A percentile compares a stretch with the other conserved stretches of the same genome.
Evolutionary conservation across 2,797 vertebrate genomes (phyloP).

Genomic region (Podarcis siculus): DNA sequence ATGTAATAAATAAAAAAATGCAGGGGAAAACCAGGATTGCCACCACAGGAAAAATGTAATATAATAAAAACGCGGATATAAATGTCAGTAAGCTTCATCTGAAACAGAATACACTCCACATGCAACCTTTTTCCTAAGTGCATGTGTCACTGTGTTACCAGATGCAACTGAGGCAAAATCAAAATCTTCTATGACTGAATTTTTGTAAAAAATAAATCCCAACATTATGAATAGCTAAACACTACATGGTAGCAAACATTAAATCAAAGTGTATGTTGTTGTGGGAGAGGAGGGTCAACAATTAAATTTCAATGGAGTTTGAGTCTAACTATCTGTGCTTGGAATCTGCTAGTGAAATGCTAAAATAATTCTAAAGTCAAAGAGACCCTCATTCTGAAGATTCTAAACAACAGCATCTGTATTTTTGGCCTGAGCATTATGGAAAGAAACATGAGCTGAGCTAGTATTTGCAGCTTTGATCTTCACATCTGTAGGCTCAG

Average conservation of each 20-base stretch:
- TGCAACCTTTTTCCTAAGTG: neutral
- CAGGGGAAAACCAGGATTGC: neutral
- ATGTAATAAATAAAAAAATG: slow-evolving; percentile 27
- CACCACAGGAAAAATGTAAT: neutral
- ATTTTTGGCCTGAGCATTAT: neutral
- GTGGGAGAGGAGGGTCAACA: neutral
- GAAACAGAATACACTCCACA: slow-evolving; percentile 29
- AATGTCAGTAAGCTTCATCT: neutral
- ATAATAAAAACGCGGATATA: neutral
- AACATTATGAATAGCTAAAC: neutral
- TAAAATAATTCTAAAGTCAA: neutral
- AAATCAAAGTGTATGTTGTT: neutral
- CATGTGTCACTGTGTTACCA: neutral
- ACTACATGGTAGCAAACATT: neutral
- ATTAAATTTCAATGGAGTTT: neutral
- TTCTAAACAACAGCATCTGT: neutral
- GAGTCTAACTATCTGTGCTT: neutral
- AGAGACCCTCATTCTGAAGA: neutral
- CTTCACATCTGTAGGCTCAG: neutral
- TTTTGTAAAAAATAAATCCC: neutral
- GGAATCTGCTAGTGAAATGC: neutral
- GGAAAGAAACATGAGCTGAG: neutral
- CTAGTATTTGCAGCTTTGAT: neutral
- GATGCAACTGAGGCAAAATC: neutral
- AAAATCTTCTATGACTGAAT: neutral